Conservation (phyloP, 2,113 vertebrate species). For the Myotis lucifugus region DNA sequence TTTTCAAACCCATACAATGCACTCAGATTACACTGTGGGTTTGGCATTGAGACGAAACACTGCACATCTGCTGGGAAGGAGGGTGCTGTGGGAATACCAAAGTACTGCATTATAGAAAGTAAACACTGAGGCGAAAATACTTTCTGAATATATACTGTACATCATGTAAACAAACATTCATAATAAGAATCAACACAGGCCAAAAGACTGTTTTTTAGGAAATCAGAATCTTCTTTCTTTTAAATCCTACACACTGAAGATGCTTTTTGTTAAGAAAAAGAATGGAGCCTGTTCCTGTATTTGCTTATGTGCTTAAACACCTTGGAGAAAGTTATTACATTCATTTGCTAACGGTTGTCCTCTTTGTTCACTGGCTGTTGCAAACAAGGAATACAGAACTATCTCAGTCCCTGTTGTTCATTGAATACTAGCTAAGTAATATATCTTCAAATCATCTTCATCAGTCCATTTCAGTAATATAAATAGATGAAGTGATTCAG, state of each 20-base stretch:
- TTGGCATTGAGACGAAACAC: slow-evolving; percentile 55
- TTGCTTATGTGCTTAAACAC: slow-evolving; percentile 85
- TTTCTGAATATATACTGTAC: slow-evolving; percentile 82
- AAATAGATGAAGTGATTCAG: slow-evolving; percentile 62
- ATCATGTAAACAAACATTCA: slow-evolving; percentile 85
- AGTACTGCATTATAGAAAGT: slow-evolving; percentile 77
- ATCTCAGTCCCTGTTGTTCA: slow-evolving; percentile 67
- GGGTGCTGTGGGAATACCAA: slow-evolving; percentile 71
- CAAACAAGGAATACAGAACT: slow-evolving; percentile 58
- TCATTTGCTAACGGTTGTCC: slow-evolving; percentile 80
- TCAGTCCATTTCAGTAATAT: slow-evolving; percentile 41
- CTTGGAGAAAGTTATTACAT: slow-evolving; percentile 83
- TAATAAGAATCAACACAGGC: slow-evolving; percentile 77
- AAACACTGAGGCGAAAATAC: slow-evolving; percentile 86
- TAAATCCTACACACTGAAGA: slow-evolving; percentile 50
- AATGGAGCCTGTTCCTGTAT: slow-evolving; percentile 74
- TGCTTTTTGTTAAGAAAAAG: slow-evolving; percentile 68
- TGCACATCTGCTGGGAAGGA: slow-evolving; percentile 59
- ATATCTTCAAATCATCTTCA: not conserved
- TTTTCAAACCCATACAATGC: slow-evolving; percentile 81
- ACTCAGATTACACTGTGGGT: slow-evolving; percentile 65
- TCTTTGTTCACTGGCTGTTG: slow-evolving; percentile 68
- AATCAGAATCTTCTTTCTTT: slow-evolving; percentile 65
- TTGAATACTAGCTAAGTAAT: slow-evolving; percentile 49
- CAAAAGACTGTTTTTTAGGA: slow-evolving; percentile 76